phyloP scores from a whole-genome alignment of 2,888 invertebrate species.

The Stenotaenia linearis region DNA sequence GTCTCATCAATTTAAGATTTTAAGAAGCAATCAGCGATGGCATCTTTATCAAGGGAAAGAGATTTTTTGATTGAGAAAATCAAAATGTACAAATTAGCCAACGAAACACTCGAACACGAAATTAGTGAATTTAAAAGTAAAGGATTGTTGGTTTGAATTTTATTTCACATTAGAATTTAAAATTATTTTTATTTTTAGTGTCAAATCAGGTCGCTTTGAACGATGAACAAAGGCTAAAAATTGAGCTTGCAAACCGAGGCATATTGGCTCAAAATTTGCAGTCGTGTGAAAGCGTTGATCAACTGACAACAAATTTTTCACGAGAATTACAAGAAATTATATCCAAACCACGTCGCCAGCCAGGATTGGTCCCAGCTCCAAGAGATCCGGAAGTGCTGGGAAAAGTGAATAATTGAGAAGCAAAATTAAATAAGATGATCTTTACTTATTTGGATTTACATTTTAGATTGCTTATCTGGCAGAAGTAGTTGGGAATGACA shows the following conservation, averaged over 20 bases:
- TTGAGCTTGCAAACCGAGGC: conserved; percentile 42
- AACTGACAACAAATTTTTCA: conserved; percentile 39
- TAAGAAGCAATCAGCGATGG: conserved; percentile 47
- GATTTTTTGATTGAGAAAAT: conserved; percentile 44
- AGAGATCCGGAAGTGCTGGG: conserved; percentile 45
- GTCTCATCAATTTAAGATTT: conserved; percentile 46
- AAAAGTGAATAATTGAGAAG: conserved; percentile 41
- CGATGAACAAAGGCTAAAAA: conserved; percentile 42
- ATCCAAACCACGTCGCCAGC: conserved; percentile 41
- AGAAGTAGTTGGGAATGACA: conserved; percentile 43
- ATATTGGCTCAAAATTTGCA: conserved; percentile 34
- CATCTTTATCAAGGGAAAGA: conserved; percentile 45
- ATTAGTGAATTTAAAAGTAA: conserved; percentile 46
- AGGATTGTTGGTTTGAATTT: conserved; percentile 32
- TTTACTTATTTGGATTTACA: too few species aligned
- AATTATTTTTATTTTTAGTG: neutral
- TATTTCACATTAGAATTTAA: neutral
- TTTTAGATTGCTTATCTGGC: conserved; percentile 46
- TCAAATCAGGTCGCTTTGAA: conserved; percentile 42
- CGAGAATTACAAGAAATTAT: conserved; percentile 41
- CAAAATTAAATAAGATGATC: too few species aligned
- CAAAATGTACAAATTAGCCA: conserved; percentile 44
- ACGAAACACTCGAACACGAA: conserved; percentile 46
- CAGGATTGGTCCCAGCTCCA: conserved; percentile 42
- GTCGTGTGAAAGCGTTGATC: neutral